Percentiles rank a stretch among this genome's conserved stretches.
Conservation (phyloP, 2,797 vertebrate genomes). For the Aulostomus chinensis region DNA sequence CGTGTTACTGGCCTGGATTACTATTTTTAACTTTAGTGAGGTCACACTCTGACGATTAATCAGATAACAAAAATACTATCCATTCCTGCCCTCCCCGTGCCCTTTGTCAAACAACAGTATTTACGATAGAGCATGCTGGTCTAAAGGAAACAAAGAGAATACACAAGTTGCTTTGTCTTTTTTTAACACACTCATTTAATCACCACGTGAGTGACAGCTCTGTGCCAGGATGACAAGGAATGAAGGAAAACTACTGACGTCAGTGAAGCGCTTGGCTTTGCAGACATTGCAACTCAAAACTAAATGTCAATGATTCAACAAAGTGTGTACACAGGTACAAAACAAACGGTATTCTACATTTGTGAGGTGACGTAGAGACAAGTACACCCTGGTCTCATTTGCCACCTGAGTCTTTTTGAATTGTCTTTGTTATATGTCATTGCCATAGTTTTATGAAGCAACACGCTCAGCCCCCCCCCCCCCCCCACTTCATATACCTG, state of each 20-base stretch:
- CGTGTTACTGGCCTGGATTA: background rate
- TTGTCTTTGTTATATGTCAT: too few relatives aligned
- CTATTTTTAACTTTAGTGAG: conserved; percentile 71
- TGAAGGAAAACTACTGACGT: conserved; percentile 38
- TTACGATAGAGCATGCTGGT: background rate
- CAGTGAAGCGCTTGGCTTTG: conserved; percentile 26
- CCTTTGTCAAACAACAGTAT: conserved; percentile 9
- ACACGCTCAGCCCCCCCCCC: too few relatives aligned
- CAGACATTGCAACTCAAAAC: conserved; percentile 29
- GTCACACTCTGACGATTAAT: conserved; percentile 42
- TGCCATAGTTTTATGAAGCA: too few relatives aligned
- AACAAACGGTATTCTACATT: too few relatives aligned
- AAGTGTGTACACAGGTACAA: conserved; percentile 20
- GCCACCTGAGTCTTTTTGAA: too few relatives aligned
- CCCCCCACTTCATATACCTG: too few relatives aligned
- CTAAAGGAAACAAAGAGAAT: conserved; percentile 7
- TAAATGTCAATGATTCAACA: conserved; percentile 25
- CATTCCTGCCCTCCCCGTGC: conserved; percentile 14
- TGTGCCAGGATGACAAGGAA: conserved; percentile 11
- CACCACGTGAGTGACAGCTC: conserved; percentile 25
- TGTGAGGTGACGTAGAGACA: too few relatives aligned
- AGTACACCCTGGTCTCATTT: too few relatives aligned
- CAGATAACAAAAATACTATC: conserved; percentile 43
- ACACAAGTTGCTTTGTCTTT: conserved; percentile 1
- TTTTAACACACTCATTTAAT: conserved; percentile 5